These are phyloP conservation scores for Sebastes schlegelii DNA, from an alignment of 2,113 vertebrate genomes.

Conservation along the genomic window DNA sequence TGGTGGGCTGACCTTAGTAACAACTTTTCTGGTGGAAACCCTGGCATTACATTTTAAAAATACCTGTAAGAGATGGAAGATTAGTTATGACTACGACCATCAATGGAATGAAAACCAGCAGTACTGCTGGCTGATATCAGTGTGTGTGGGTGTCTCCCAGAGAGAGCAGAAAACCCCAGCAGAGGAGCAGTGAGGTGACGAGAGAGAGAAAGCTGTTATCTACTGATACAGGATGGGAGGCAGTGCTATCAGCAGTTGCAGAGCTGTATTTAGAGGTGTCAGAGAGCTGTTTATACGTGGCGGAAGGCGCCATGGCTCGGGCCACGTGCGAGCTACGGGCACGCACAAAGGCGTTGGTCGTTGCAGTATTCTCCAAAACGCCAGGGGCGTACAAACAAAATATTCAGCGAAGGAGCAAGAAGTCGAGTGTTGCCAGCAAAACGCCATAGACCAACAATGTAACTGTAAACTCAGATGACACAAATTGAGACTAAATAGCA, in stretches of 20 bases:
- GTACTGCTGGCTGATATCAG: not conserved
- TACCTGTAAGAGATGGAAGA: not conserved
- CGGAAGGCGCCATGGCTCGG: no score
- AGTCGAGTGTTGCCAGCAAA: no score
- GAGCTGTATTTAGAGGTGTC: slow-evolving; percentile 10
- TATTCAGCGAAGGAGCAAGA: no score
- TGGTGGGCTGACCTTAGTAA: no score
- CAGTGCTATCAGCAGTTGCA: slow-evolving; percentile 53
- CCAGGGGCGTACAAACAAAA: not conserved
- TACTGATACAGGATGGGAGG: slow-evolving; percentile 31
- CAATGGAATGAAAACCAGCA: not conserved
- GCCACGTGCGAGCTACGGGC: no score
- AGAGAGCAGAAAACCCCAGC: slow-evolving; percentile 5
- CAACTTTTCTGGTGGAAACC: no score
- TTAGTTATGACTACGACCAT: not conserved
- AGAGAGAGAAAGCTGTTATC: slow-evolving; percentile 69
- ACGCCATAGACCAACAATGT: no score
- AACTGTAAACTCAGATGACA: no score
- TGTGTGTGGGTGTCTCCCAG: slow-evolving; percentile 34
- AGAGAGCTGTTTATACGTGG: not conserved
- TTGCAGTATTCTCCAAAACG: not conserved
- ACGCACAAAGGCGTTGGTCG: not conserved
- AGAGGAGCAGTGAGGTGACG: slow-evolving; percentile 24
- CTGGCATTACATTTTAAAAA: not conserved
- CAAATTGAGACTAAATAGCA: no score